These are phyloP conservation scores for Poeciliopsis turneri DNA, from an alignment of 2,797 vertebrate species.

Conservation along the genomic window DNA sequence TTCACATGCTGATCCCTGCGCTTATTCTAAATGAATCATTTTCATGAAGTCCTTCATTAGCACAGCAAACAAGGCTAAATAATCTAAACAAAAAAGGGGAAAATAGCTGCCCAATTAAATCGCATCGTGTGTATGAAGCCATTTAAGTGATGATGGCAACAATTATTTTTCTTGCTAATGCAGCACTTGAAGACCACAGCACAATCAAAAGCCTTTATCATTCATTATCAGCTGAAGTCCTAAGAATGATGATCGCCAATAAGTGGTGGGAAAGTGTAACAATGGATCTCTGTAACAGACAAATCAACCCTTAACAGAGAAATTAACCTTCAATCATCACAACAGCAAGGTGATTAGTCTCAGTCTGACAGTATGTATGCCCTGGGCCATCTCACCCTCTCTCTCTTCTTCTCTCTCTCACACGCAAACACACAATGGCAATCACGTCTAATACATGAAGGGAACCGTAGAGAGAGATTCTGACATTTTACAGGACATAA, in stretches of 20 bases:
- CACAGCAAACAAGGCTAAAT: slow-evolving; percentile 2
- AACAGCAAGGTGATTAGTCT: slow-evolving; percentile 72
- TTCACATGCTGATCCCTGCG: slow-evolving; percentile 1
- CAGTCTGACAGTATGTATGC: slow-evolving; percentile 46
- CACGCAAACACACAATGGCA: slow-evolving; percentile 10
- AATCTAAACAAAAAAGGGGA: slow-evolving; percentile 22
- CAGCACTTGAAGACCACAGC: slow-evolving; percentile 45
- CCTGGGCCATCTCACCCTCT: slow-evolving; percentile 8
- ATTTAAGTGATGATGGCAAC: slow-evolving; percentile 35
- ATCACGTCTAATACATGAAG: slow-evolving; percentile 10
- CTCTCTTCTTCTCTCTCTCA: not conserved
- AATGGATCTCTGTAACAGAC: slow-evolving; percentile 66
- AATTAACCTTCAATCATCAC: slow-evolving; percentile 55
- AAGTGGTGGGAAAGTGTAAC: slow-evolving; percentile 68
- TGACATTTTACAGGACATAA: slow-evolving; percentile 19
- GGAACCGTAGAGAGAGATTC: slow-evolving; percentile 11
- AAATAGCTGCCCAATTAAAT: slow-evolving; percentile 42
- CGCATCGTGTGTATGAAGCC: slow-evolving; percentile 36
- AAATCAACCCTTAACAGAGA: slow-evolving; percentile 62
- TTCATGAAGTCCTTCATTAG: not conserved
- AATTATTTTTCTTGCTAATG: slow-evolving; percentile 33
- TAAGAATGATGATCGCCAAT: slow-evolving; percentile 74
- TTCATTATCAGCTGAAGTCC: slow-evolving; percentile 61
- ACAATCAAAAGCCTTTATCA: slow-evolving; percentile 58
- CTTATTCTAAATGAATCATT: not conserved